phyloP scores from a whole-genome alignment of 2,797 vertebrate genomes.

The Zenarchopterus dispar region DNA sequence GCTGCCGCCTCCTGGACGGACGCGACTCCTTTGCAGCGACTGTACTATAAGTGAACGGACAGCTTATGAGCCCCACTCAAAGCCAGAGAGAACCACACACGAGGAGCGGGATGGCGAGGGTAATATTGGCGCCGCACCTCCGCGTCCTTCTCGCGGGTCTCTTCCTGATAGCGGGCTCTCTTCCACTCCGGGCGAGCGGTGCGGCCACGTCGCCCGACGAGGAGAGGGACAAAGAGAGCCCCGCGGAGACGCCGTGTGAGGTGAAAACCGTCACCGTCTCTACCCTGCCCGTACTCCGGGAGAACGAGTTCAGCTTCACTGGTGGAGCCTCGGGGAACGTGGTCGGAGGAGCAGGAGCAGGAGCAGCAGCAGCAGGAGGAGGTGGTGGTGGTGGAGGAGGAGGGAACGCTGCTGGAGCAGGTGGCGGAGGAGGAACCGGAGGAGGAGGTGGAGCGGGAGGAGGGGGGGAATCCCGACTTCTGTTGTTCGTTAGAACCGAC shows the following conservation, averaged over 20 bases:
- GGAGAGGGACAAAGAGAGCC: slow-evolving; percentile 68
- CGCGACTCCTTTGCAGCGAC: slow-evolving; percentile 71
- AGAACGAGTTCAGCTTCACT: slow-evolving; percentile 95
- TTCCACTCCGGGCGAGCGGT: slow-evolving; percentile 47
- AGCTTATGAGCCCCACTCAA: slow-evolving; percentile 75
- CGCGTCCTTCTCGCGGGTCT: slow-evolving; percentile 72
- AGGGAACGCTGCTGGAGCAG: slow-evolving; percentile 65
- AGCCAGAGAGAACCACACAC: slow-evolving; percentile 70
- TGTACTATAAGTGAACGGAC: slow-evolving; percentile 82
- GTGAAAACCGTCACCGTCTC: slow-evolving; percentile 95
- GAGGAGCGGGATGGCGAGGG: slow-evolving; percentile 80
- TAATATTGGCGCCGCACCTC: slow-evolving; percentile 54
- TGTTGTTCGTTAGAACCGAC: slow-evolving; percentile 95
- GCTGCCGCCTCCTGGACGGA: slow-evolving; percentile 87
- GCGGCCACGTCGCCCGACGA: slow-evolving; percentile 67
- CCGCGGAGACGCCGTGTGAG: slow-evolving; percentile 86
- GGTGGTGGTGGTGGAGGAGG: slow-evolving; percentile 53
- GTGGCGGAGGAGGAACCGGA: slow-evolving; percentile 57
- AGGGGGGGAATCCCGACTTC: slow-evolving; percentile 90
- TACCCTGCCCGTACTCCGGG: slow-evolving; percentile 93
- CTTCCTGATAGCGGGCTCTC: slow-evolving; percentile 42
- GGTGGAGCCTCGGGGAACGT: slow-evolving; percentile 85
- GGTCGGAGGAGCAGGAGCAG: slow-evolving; percentile 63
- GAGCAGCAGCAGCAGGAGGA: slow-evolving; percentile 39
- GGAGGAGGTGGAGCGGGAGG: slow-evolving; percentile 53